phyloP scores from a whole-genome alignment of 92 coral and sea anemone species.

The Epizoanthus rinbou region DNA sequence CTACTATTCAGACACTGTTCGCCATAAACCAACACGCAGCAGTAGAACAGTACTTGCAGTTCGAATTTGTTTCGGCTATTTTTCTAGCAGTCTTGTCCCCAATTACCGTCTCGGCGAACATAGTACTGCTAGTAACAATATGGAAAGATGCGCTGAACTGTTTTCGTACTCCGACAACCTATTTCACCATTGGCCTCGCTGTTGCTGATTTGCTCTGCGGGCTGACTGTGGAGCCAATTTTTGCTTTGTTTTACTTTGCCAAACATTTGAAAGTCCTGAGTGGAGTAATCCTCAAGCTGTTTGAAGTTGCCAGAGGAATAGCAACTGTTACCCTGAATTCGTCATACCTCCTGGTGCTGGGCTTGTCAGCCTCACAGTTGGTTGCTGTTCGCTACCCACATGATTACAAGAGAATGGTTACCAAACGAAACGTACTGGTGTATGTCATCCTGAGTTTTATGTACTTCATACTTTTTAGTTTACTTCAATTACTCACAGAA shows the following conservation, averaged over 20 bases:
- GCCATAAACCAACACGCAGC: neutral
- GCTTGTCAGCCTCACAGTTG: slow-evolving; percentile 75
- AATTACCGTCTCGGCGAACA: slow-evolving; percentile 71
- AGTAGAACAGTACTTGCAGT: slow-evolving; percentile 52
- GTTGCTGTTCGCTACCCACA: slow-evolving; percentile 82
- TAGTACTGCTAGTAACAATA: slow-evolving; percentile 66
- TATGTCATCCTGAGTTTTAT: slow-evolving; percentile 61
- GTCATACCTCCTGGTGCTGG: slow-evolving; percentile 75
- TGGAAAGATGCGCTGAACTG: slow-evolving; percentile 77
- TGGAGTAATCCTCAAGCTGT: slow-evolving; percentile 27
- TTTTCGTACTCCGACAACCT: slow-evolving; percentile 81
- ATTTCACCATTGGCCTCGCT: slow-evolving; percentile 77
- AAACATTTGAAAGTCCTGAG: slow-evolving; percentile 46
- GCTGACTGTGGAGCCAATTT: slow-evolving; percentile 74
- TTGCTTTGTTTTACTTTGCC: slow-evolving; percentile 63
- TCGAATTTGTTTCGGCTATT: slow-evolving; percentile 66
- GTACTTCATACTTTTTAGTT: slow-evolving; percentile 64
- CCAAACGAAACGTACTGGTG: slow-evolving; percentile 58
- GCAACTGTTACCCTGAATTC: slow-evolving; percentile 79
- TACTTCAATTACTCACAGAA: slow-evolving; percentile 62
- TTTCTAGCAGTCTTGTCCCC: slow-evolving; percentile 71
- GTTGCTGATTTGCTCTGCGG: slow-evolving; percentile 74
- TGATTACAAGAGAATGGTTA: slow-evolving; percentile 65
- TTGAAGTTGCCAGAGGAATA: slow-evolving; percentile 63
- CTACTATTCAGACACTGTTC: neutral